Percentiles rank a stretch among this genome's conserved stretches.
Evolutionary conservation across 2,797 vertebrate species (phyloP).

Genomic region (Enteromius afrohamiltoni): DNA sequence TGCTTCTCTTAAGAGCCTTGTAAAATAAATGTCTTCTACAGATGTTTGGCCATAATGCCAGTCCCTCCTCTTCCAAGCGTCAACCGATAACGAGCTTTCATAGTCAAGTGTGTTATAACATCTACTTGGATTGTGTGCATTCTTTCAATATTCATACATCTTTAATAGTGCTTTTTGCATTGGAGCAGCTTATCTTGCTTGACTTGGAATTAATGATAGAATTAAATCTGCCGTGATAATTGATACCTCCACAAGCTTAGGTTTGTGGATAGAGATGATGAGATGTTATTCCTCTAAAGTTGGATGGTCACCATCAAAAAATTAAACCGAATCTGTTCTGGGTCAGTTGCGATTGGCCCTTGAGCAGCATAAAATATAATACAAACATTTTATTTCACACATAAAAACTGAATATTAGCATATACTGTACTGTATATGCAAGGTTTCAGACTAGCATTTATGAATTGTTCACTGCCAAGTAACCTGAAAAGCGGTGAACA

Average conservation of each 20-base stretch:
- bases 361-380: neutral
- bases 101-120: conserved; percentile 29
- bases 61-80: neutral
- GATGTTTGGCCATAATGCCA: conserved; percentile 24
- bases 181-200: conserved; percentile 7
- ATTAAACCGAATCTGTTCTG: neutral
- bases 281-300: conserved; percentile 8
- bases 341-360: neutral
- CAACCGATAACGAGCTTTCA: conserved; percentile 7
- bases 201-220: conserved; percentile 16
- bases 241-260: conserved; percentile 10
- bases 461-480: neutral
- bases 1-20: conserved; percentile 32
- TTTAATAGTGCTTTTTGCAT: conserved; percentile 23
- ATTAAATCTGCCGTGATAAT: conserved; percentile 21
- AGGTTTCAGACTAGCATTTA: neutral
- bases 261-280: conserved; percentile 16
- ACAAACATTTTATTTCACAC: neutral
- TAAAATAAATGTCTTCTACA: conserved; percentile 35
- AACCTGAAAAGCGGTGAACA: neutral
- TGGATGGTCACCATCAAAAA: conserved; percentile 4
- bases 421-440: neutral
- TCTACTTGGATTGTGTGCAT: conserved; percentile 8
- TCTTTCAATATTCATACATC: conserved; percentile 24
- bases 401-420: no score